Evolutionary conservation across 2,113 vertebrate species (phyloP).

Genomic region (Lophochroa leadbeateri): DNA sequence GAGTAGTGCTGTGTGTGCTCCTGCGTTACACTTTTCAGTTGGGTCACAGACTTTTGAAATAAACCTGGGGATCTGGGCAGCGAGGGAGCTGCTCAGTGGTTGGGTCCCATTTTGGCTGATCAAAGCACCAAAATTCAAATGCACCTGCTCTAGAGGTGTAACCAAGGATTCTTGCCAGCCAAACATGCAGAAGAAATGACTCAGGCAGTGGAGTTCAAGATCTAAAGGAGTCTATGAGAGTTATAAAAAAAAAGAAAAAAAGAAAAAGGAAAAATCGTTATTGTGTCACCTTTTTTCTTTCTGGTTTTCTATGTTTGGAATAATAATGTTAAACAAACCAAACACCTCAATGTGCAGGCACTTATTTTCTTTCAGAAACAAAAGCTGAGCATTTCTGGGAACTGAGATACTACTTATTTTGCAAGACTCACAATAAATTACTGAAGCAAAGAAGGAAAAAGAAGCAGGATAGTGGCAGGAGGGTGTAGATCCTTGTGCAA

Average conservation of each 20-base stretch:
- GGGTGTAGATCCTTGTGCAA: no score
- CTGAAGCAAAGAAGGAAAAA: no score
- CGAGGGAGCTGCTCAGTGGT: neutral
- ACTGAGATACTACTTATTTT: neutral
- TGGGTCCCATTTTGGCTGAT: no score
- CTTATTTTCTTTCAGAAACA: neutral
- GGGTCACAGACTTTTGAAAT: neutral
- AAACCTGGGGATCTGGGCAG: neutral
- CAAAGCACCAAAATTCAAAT: neutral
- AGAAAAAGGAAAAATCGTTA: neutral
- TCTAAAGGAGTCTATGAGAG: neutral
- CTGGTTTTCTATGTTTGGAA: neutral
- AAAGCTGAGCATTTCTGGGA: neutral
- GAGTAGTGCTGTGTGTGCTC: neutral
- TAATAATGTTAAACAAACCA: neutral
- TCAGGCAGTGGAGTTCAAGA: neutral
- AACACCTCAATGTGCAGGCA: neutral
- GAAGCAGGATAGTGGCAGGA: no score
- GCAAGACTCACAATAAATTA: neutral
- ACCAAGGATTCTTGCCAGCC: neutral
- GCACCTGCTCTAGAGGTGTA: neutral
- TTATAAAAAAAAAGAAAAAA: neutral
- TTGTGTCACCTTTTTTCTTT: no score
- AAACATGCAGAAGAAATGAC: neutral
- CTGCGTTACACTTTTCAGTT: neutral